A percentile compares a stretch with the other conserved stretches of the same genome.
These are phyloP conservation scores for Scolopax bukidnonensis DNA, from an alignment of 2,797 vertebrate genomes.

Conservation along the genomic window DNA sequence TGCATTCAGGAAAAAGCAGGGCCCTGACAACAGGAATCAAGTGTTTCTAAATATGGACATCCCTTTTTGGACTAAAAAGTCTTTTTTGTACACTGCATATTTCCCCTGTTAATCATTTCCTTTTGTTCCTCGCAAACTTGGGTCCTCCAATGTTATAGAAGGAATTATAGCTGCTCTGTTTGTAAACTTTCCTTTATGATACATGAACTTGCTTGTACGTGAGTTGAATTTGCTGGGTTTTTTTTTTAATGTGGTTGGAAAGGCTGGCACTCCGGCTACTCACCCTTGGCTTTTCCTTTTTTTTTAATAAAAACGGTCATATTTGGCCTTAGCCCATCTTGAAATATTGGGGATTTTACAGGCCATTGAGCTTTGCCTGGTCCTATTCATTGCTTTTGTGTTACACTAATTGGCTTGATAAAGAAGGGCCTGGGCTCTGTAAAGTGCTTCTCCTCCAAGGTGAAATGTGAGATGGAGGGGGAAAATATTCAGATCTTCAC, in stretches of 20 bases:
- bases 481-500: slow-evolving; percentile 43
- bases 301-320: background rate
- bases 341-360: slow-evolving; percentile 58
- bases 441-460: slow-evolving; percentile 25
- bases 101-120: slow-evolving; percentile 74
- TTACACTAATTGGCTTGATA: slow-evolving; percentile 58
- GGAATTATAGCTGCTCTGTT: slow-evolving; percentile 34
- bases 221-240: background rate
- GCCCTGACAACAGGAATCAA: slow-evolving; percentile 63
- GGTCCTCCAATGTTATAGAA: slow-evolving; percentile 39
- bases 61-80: slow-evolving; percentile 69
- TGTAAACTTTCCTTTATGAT: slow-evolving; percentile 41
- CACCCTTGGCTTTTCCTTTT: background rate
- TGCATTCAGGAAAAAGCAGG: slow-evolving; percentile 42
- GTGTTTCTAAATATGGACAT: slow-evolving; percentile 71
- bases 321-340: background rate
- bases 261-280: background rate
- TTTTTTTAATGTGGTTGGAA: background rate
- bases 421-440: background rate
- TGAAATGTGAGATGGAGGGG: slow-evolving; percentile 48
- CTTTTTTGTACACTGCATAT: slow-evolving; percentile 64
- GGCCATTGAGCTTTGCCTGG: slow-evolving; percentile 47
- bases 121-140: slow-evolving; percentile 65
- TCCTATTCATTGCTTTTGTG: slow-evolving; percentile 57
- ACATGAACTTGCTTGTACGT: background rate